Percentiles rank a stretch among this genome's conserved stretches.
Conservation (phyloP, 2,797 vertebrate species). For the Coreius guichenoti region DNA sequence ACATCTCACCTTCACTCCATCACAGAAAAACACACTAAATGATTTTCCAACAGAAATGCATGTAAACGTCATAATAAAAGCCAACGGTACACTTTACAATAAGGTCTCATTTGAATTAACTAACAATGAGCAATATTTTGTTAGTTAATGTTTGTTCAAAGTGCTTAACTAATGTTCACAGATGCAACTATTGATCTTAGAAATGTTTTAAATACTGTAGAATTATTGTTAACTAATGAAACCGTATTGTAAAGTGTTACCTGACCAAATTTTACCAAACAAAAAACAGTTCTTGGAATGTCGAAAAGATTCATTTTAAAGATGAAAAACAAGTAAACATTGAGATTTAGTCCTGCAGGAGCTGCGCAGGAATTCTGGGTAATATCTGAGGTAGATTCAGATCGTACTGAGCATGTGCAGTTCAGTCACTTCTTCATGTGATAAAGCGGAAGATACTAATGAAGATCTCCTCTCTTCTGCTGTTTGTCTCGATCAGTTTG, state of each 20-base stretch:
- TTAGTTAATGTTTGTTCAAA: background rate
- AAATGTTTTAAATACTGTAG: background rate
- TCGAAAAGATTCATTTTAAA: background rate
- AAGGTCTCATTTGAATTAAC: background rate
- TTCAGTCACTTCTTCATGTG: background rate
- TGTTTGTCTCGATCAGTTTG: background rate
- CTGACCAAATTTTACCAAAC: background rate
- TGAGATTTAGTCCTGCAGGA: background rate
- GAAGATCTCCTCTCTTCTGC: too few species aligned
- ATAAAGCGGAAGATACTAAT: background rate
- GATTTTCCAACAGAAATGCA: background rate
- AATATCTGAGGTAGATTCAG: background rate
- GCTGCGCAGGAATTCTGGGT: background rate
- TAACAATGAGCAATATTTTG: background rate
- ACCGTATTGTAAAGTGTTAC: background rate
- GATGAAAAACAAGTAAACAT: background rate
- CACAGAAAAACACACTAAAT: background rate
- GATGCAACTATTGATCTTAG: background rate
- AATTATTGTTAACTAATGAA: background rate
- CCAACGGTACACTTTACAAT: too few species aligned
- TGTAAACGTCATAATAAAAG: background rate
- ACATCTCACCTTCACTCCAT: background rate
- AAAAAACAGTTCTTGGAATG: background rate
- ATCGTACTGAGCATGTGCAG: background rate
- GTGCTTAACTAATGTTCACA: background rate